Conservation (phyloP, 2,888 invertebrate species). For the Zhuqinia jingwanae region DNA sequence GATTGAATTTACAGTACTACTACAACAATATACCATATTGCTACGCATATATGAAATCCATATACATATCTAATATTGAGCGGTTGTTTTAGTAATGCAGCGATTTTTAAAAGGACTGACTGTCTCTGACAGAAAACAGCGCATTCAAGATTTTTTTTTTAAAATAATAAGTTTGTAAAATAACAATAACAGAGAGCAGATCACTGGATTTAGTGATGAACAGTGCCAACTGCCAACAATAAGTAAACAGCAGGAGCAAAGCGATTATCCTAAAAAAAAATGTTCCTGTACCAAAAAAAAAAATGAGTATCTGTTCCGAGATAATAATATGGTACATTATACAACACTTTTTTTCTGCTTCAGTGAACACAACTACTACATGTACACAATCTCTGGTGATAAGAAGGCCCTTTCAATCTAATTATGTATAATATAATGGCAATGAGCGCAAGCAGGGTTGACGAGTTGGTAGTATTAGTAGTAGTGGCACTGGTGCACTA, state of each 20-base stretch:
- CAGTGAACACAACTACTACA: neutral
- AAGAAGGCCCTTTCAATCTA: conserved; percentile 34
- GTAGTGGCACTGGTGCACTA: too few species aligned
- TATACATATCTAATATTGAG: neutral
- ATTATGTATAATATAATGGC: conserved; percentile 34
- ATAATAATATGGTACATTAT: conserved; percentile 3
- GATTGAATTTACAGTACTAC: neutral
- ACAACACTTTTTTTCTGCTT: neutral
- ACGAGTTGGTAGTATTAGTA: conserved; percentile 15
- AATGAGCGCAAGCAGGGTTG: conserved; percentile 31
- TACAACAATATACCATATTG: neutral
- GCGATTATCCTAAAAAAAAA: conserved; percentile 62
- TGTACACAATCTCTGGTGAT: too few species aligned
- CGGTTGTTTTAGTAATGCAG: neutral
- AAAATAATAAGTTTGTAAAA: conserved; percentile 21
- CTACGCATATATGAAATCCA: neutral
- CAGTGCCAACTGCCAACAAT: conserved; percentile 68
- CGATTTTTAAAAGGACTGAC: neutral
- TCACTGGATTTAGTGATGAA: conserved; percentile 56
- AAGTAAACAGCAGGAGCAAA: conserved; percentile 66
- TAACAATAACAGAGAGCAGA: conserved; percentile 40
- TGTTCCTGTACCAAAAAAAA: conserved; percentile 41
- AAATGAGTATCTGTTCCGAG: conserved; percentile 3
- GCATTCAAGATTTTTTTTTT: conserved; percentile 1
- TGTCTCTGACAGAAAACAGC: conserved; percentile 52